phyloP scores from a whole-genome alignment of 2,797 vertebrate genomes.

The Diceros bicornis region DNA sequence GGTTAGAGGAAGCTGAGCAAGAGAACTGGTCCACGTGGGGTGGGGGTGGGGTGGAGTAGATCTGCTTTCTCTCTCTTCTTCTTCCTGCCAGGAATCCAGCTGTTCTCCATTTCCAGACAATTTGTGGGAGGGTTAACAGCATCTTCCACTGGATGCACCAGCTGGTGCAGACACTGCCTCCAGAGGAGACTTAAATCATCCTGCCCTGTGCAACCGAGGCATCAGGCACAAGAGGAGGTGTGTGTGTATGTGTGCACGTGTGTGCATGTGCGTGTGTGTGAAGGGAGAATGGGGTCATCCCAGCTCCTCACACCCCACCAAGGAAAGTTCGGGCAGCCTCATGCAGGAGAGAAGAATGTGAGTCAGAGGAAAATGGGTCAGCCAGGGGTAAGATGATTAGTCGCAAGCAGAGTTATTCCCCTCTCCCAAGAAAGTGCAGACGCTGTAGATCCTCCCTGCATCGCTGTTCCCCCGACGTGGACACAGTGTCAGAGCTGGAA shows the following conservation, averaged over 20 bases:
- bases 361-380: not conserved
- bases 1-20: not conserved
- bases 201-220: not conserved
- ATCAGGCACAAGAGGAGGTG: not conserved
- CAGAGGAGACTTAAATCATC: slow-evolving; percentile 69
- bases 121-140: slow-evolving; percentile 69
- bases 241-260: no score
- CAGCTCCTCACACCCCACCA: not conserved
- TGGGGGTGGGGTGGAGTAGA: not conserved
- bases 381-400: accelerated
- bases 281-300: not conserved
- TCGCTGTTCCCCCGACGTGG: accelerated
- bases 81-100: slow-evolving; percentile 69
- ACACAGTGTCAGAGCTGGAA: no score
- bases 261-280: not conserved
- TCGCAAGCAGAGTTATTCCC: not conserved
- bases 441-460: not conserved
- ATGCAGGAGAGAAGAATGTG: not conserved
- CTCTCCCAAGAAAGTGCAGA: not conserved
- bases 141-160: slow-evolving; percentile 76
- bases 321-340: not conserved
- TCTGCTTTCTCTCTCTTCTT: not conserved
- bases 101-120: slow-evolving; percentile 72
- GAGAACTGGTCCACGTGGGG: not conserved
- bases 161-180: slow-evolving; percentile 72